phyloP scores from a whole-genome alignment of 2,888 invertebrate species.

The Coronaproctus castanopsis region DNA sequence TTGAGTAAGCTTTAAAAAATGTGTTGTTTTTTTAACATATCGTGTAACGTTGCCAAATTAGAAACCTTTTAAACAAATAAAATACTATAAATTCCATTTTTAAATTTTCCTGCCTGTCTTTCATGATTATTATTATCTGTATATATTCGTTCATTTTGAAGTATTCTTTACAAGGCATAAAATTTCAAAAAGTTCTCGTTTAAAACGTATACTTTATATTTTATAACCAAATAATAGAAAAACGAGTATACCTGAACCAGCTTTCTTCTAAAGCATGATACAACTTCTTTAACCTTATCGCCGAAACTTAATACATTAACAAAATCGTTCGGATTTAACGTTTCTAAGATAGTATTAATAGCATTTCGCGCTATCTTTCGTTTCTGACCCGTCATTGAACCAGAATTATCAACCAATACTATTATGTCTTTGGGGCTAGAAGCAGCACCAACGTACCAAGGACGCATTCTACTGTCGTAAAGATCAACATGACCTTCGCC shows the following conservation, averaged over 20 bases:
- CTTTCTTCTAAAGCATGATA: conserved; percentile 62
- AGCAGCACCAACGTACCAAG: conserved; percentile 95
- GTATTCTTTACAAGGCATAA: no score
- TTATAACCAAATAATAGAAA: no score
- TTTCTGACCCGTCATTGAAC: conserved; percentile 79
- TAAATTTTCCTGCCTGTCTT: no score
- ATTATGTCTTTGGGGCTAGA: conserved; percentile 94
- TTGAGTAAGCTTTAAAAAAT: no score
- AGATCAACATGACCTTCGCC: conserved; percentile 56
- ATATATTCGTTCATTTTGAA: no score
- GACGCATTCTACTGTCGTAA: conserved; percentile 78
- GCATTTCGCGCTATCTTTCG: conserved; percentile 63
- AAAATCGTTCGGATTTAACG: conserved; percentile 93
- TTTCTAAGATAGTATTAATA: conserved; percentile 69
- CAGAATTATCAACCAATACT: conserved; percentile 83
- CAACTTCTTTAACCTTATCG: conserved; percentile 43
- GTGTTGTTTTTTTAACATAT: no score
- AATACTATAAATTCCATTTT: no score
- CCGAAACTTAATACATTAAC: conserved; percentile 76
- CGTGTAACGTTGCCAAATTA: no score
- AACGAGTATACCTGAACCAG: conserved; percentile 49
- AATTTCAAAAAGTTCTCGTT: no score
- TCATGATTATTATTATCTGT: no score
- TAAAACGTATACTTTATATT: no score
- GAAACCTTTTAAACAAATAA: no score